These are phyloP conservation scores for Cladorhizidae sp. DNA, from an alignment of 37 sponge, comb jelly and placozoan species.

Conservation along the genomic window DNA sequence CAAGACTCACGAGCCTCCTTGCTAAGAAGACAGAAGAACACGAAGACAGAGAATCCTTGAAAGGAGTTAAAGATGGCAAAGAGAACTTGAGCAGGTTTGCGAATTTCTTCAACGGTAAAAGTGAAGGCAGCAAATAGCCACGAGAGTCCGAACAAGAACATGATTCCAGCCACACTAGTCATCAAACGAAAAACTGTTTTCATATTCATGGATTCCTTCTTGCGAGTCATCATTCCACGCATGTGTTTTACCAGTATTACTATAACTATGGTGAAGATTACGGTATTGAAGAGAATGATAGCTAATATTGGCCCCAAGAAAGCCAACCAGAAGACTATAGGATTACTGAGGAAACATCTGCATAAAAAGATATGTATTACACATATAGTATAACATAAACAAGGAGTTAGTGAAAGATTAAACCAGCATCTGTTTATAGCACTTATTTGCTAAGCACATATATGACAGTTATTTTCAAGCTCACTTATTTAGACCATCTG, in stretches of 20 bases:
- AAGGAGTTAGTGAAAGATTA: too few species aligned
- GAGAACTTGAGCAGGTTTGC: conserved; percentile 8
- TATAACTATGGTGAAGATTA: conserved; percentile 10
- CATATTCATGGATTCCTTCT: background rate
- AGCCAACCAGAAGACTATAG: conserved; percentile 22
- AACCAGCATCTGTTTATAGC: too few species aligned
- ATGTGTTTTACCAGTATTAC: conserved; percentile 10
- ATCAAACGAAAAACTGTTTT: conserved; percentile 16
- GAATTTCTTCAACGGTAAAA: background rate
- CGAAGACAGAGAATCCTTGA: conserved; percentile 40
- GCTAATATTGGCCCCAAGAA: conserved; percentile 25
- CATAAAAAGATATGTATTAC: background rate
- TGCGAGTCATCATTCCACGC: background rate
- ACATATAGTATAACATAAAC: background rate
- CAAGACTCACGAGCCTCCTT: conserved; percentile 24
- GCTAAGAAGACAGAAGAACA: conserved; percentile 28
- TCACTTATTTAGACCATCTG: too few species aligned
- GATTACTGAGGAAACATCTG: conserved; percentile 36
- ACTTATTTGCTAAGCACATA: too few species aligned
- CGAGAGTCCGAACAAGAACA: conserved; percentile 35
- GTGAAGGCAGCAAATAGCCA: conserved; percentile 40
- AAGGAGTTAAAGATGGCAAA: conserved; percentile 21
- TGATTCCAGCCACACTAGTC: conserved; percentile 24
- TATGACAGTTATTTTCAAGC: too few species aligned
- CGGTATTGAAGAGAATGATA: background rate